Conservation (phyloP, 2,113 vertebrate species). For the Antechinus flavipes region DNA sequence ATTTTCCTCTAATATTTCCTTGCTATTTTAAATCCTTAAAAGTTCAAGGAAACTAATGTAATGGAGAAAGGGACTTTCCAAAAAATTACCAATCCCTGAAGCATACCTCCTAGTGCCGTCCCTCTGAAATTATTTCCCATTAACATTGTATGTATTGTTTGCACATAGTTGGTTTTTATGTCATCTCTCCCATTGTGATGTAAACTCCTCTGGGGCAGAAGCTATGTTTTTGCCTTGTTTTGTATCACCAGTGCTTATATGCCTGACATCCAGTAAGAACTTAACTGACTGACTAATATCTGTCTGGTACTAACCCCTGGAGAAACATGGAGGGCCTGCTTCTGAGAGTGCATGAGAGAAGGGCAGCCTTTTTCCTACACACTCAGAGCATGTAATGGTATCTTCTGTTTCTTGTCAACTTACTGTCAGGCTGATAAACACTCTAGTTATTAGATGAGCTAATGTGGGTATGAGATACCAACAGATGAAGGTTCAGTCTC, state of each 20-base stretch:
- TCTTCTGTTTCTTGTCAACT: neutral
- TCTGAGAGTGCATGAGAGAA: neutral
- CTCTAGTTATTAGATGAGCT: neutral
- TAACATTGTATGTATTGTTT: neutral
- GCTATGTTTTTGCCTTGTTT: too few species aligned
- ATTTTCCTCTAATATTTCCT: too few species aligned
- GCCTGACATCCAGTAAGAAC: too few species aligned
- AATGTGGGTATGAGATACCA: neutral
- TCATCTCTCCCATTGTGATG: too few species aligned
- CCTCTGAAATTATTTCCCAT: neutral
- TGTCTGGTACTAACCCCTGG: neutral
- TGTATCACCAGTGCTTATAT: too few species aligned
- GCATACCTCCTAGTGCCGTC: too few species aligned
- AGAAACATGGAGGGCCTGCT: neutral
- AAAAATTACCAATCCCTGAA: too few species aligned
- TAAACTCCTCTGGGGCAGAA: too few species aligned
- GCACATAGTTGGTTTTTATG: neutral
- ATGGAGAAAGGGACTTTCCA: too few species aligned
- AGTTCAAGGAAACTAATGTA: too few species aligned
- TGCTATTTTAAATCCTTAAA: too few species aligned
- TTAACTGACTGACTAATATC: neutral
- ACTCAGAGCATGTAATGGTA: too few species aligned
- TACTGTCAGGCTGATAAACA: neutral
- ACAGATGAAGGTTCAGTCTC: neutral
- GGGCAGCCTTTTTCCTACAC: neutral